Evolutionary conservation across 2,888 invertebrate genomes (phyloP).

Genomic region (Trichacis sp.): DNA sequence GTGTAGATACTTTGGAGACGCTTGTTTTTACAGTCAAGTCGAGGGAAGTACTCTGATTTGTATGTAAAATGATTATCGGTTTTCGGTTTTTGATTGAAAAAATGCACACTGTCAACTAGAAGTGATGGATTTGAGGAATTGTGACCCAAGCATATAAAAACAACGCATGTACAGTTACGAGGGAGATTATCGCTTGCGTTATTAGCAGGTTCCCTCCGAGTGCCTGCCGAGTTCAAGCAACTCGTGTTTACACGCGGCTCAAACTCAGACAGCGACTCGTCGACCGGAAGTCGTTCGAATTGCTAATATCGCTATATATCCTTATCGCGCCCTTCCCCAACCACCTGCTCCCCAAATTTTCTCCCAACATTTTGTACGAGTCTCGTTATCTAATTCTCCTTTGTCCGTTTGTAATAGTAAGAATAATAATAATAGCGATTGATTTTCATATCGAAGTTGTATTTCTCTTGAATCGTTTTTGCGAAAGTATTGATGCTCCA

Average conservation of each 20-base stretch:
- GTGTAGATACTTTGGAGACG: too few species aligned
- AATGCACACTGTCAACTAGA: too few species aligned
- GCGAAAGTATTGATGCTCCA: conserved; percentile 41
- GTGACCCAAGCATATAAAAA: background rate
- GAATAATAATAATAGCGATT: too few species aligned
- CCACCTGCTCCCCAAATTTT: conserved; percentile 55
- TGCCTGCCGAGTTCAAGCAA: conserved; percentile 57
- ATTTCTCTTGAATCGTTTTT: background rate
- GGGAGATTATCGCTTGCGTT: conserved; percentile 29
- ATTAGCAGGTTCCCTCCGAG: conserved; percentile 39
- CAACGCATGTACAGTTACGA: conserved; percentile 32
- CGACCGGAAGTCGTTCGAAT: conserved; percentile 65
- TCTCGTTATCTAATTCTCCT: too few species aligned
- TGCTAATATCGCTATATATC: conserved; percentile 59
- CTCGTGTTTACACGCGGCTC: conserved; percentile 55
- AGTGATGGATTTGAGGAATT: too few species aligned
- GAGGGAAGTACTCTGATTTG: too few species aligned
- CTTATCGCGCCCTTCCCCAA: conserved; percentile 45
- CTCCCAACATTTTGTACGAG: conserved; percentile 2
- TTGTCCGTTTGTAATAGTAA: conserved; percentile 11
- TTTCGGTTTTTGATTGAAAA: too few species aligned
- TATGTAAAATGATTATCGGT: too few species aligned
- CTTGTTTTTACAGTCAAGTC: too few species aligned
- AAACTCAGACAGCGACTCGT: conserved; percentile 59
- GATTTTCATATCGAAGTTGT: too few species aligned